A percentile compares a stretch with the other conserved stretches of the same genome.
Conservation (phyloP, 2,113 vertebrate species). For the Menura novaehollandiae region DNA sequence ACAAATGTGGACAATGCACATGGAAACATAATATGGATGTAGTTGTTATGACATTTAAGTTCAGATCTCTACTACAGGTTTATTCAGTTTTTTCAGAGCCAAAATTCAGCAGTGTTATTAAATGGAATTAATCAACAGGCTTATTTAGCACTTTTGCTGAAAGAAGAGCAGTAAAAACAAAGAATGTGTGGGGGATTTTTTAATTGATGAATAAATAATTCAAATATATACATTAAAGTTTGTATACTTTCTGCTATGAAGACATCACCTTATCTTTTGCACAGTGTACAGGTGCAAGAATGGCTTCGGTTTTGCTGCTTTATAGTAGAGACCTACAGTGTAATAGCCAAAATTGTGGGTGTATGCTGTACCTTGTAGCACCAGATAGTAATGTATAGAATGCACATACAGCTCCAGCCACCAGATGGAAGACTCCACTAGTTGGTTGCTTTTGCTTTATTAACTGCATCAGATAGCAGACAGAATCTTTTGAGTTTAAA, state of each 20-base stretch:
- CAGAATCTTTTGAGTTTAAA: background rate
- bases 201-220: background rate
- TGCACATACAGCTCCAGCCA: slow-evolving; percentile 18
- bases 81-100: background rate
- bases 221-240: background rate
- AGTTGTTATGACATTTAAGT: background rate
- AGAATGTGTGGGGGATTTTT: background rate
- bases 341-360: background rate
- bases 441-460: background rate
- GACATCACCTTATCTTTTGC: background rate
- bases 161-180: background rate
- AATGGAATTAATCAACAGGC: background rate
- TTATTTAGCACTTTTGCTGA: background rate
- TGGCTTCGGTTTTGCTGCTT: background rate
- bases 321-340: background rate
- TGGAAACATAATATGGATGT: background rate
- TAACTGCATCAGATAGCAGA: background rate
- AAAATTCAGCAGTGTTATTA: background rate
- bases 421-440: slow-evolving; percentile 56
- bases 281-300: background rate
- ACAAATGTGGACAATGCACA: background rate
- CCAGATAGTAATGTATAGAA: background rate
- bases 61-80: background rate
- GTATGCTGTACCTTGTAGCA: background rate
- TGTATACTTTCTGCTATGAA: background rate